phyloP scores from a whole-genome alignment of 2,797 vertebrate species.

The Threskiornis aethiopicus region DNA sequence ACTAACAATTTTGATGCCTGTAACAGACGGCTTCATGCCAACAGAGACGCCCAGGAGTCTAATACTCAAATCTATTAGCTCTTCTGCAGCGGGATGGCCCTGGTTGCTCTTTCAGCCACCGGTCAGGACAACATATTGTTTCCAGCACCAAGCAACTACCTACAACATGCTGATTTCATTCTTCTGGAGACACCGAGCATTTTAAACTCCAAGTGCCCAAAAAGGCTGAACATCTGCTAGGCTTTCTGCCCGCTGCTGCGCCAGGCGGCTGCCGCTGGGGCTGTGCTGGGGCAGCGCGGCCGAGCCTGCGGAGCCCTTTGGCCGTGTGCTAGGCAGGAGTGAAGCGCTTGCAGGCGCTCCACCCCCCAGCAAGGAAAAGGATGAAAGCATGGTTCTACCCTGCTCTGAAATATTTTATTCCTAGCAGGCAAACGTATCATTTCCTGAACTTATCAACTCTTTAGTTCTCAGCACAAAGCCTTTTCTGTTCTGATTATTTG shows the following conservation, averaged over 20 bases:
- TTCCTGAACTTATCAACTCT: not conserved
- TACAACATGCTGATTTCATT: not conserved
- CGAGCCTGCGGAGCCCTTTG: not conserved
- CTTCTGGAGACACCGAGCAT: not conserved
- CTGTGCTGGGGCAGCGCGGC: not conserved
- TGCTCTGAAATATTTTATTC: not conserved
- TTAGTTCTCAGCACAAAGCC: not conserved
- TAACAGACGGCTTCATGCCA: not conserved
- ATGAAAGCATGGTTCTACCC: not conserved
- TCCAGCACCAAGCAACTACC: not conserved
- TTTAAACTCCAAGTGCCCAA: not conserved
- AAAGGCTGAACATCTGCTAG: not conserved
- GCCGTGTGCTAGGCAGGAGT: not conserved
- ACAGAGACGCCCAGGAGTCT: not conserved
- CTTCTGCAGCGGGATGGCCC: not conserved
- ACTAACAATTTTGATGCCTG: not conserved
- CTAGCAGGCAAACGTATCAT: not conserved
- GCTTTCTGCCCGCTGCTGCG: not conserved
- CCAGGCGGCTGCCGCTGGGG: not conserved
- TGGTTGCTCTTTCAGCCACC: not conserved
- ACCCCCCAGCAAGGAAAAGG: not conserved
- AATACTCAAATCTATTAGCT: not conserved
- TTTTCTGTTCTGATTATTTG: not conserved
- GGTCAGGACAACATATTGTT: not conserved
- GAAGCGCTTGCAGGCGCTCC: fast-evolving